Conservation (phyloP, 2,888 invertebrate genomes). For the Lacanobia oleracea region DNA sequence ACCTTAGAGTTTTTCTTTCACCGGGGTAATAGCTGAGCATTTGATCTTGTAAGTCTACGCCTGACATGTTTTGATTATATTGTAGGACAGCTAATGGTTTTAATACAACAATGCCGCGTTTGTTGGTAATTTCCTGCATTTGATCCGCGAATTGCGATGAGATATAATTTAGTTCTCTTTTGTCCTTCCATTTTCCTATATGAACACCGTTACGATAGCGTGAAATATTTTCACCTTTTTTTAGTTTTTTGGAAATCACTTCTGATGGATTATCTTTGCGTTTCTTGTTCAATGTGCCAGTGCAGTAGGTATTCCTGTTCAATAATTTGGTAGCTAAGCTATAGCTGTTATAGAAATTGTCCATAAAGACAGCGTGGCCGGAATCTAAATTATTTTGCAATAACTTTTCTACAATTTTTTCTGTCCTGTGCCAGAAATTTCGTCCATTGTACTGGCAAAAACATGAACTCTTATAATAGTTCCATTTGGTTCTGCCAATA, state of each 20-base stretch:
- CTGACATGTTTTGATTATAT: constrained; percentile 60
- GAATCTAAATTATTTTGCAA: constrained; percentile 60
- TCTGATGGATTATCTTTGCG: constrained; percentile 49
- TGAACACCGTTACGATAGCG: constrained; percentile 41
- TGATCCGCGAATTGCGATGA: constrained; percentile 47
- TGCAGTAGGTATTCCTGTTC: constrained; percentile 56
- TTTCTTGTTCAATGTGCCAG: constrained; percentile 62
- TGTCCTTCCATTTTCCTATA: constrained; percentile 55
- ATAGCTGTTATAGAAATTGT: constrained; percentile 66
- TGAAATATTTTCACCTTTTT: constrained; percentile 31
- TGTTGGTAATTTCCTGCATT: constrained; percentile 55
- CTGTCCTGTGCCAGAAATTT: constrained; percentile 53
- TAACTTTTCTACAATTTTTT: constrained; percentile 65
- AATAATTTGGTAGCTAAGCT: constrained; percentile 55
- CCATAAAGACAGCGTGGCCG: constrained; percentile 68
- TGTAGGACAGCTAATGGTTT: constrained; percentile 55
- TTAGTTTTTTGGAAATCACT: constrained; percentile 30
- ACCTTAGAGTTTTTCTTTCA: constrained; percentile 58
- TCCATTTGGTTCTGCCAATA: constrained; percentile 72
- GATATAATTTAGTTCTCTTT: constrained; percentile 52
- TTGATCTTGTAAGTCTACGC: constrained; percentile 59
- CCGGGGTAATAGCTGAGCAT: constrained; percentile 57
- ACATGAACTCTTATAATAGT: constrained; percentile 62
- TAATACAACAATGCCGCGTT: constrained; percentile 40
- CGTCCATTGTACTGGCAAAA: constrained; percentile 54